phyloP scores from a whole-genome alignment of 2,113 vertebrate genomes.

The Electrona antarctica region DNA sequence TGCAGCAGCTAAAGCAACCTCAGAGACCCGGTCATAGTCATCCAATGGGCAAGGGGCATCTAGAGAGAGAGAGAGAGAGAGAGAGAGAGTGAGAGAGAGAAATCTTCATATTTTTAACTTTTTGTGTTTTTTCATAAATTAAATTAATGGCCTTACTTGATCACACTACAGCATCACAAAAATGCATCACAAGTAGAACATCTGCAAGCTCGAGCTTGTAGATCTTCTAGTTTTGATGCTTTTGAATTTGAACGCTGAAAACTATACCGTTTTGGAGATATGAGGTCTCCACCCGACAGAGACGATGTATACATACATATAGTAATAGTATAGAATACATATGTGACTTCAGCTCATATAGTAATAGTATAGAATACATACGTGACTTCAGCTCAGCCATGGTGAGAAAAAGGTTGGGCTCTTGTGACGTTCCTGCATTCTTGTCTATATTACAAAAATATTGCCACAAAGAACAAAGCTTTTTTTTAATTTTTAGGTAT shows the following conservation, averaged over 20 bases:
- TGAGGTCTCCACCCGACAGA: no score
- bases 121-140: no score
- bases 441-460: conserved; percentile 24
- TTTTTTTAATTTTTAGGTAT: no score
- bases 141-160: no score
- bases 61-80: not conserved
- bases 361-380: conserved; percentile 11
- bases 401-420: conserved; percentile 64
- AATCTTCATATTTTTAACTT: not conserved
- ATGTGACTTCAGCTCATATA: conserved; percentile 45
- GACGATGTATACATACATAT: not conserved
- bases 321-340: not conserved
- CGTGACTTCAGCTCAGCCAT: conserved; percentile 57
- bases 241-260: no score
- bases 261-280: no score
- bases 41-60: conserved; percentile 48
- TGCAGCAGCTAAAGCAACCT: conserved; percentile 36
- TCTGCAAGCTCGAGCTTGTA: no score
- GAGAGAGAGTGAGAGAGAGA: no score
- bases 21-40: conserved; percentile 63
- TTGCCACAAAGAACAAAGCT: not conserved
- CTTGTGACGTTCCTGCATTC: conserved; percentile 20
- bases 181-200: no score
- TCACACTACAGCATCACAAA: no score
- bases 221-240: no score